Percentiles rank a stretch among this genome's conserved stretches.
phyloP scores from a whole-genome alignment of 2,113 vertebrate species.

The Sander lucioperca region DNA sequence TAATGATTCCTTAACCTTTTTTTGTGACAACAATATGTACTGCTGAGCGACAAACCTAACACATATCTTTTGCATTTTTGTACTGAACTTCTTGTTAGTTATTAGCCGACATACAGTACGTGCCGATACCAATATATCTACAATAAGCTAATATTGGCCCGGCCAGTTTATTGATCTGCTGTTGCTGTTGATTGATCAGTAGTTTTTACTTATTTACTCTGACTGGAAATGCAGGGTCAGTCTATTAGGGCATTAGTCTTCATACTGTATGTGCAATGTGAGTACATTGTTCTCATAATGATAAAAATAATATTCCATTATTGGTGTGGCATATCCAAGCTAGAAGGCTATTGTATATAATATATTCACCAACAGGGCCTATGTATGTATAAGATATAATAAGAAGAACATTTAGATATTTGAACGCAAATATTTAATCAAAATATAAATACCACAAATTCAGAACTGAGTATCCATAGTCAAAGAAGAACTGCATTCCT shows the following conservation, averaged over 20 bases:
- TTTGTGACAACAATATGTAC: not conserved
- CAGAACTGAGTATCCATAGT: no score
- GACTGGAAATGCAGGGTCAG: not conserved
- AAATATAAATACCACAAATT: not conserved
- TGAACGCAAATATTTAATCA: not conserved
- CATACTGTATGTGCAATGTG: not conserved
- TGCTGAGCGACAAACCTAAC: not conserved
- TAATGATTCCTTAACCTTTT: not conserved
- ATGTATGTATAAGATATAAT: not conserved
- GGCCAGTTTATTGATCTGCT: not conserved
- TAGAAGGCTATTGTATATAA: not conserved
- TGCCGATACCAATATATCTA: not conserved
- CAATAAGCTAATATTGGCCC: not conserved
- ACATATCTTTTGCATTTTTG: not conserved
- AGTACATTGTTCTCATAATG: not conserved
- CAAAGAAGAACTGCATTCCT: not conserved
- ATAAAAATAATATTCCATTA: conserved; percentile 1
- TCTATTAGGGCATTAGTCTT: not conserved
- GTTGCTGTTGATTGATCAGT: no score
- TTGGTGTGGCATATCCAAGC: not conserved
- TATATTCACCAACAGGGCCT: not conserved
- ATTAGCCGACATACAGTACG: not conserved
- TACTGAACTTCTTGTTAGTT: not conserved
- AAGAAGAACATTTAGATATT: not conserved
- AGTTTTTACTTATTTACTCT: not conserved